These are phyloP conservation scores for Leistus spinibarbis DNA, from an alignment of 2,888 invertebrate species.

Conservation along the genomic window DNA sequence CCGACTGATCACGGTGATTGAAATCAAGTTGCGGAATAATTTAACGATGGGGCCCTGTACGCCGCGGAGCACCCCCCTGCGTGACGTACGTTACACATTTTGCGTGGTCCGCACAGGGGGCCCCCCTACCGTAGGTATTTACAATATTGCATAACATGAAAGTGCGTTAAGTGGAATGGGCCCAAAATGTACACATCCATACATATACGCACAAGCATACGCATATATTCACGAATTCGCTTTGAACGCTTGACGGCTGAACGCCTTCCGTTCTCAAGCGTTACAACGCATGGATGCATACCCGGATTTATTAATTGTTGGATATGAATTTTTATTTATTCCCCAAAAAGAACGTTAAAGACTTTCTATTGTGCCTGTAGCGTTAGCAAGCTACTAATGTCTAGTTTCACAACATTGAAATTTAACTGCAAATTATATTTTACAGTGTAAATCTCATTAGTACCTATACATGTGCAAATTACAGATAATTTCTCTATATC, in stretches of 20 bases:
- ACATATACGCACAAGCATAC: background rate
- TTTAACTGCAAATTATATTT: too few species aligned
- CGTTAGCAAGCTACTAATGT: too few species aligned
- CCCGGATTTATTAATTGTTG: background rate
- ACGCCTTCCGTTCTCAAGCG: conserved; percentile 2
- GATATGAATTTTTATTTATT: background rate
- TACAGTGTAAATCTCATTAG: too few species aligned
- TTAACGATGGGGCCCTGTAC: conserved; percentile 53
- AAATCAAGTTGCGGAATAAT: conserved; percentile 56
- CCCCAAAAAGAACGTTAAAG: background rate
- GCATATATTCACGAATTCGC: background rate
- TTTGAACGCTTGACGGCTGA: conserved; percentile 11
- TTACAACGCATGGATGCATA: background rate
- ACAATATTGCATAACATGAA: conserved; percentile 33
- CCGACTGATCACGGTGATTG: conserved; percentile 45
- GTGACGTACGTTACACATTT: conserved; percentile 35
- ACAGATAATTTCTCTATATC: too few species aligned
- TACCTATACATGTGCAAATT: too few species aligned
- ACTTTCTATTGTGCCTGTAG: too few species aligned
- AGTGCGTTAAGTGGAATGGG: conserved; percentile 5
- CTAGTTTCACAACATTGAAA: too few species aligned
- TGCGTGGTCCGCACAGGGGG: background rate
- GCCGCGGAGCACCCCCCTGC: conserved; percentile 30
- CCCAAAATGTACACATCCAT: background rate
- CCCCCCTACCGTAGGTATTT: conserved; percentile 22